Evolutionary conservation across 2,888 invertebrate genomes (phyloP).

Genomic region (Scaptomyza reducta): DNA sequence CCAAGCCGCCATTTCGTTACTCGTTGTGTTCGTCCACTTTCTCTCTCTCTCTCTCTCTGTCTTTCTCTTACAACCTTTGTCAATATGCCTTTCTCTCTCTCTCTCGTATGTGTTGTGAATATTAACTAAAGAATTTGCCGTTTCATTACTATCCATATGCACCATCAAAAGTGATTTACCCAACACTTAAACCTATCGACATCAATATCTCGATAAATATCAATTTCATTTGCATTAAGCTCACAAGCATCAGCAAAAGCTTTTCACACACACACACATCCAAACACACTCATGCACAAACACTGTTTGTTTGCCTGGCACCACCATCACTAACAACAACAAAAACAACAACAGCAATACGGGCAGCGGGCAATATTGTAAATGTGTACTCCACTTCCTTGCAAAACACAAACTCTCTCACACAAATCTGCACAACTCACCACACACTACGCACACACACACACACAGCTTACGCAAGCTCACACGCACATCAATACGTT

Average conservation of each 20-base stretch:
- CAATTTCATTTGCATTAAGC: conserved; percentile 11
- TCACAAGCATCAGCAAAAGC: conserved; percentile 10
- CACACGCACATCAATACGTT: conserved; percentile 28
- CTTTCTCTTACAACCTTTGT: conserved; percentile 8
- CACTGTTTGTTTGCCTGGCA: conserved; percentile 33
- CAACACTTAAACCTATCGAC: conserved; percentile 7
- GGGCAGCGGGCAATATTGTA: conserved; percentile 37
- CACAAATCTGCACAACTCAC: neutral
- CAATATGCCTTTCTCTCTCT: conserved; percentile 13
- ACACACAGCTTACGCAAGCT: conserved; percentile 1
- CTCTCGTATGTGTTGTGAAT: conserved; percentile 45
- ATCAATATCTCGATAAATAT: conserved; percentile 6
- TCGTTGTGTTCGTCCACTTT: conserved; percentile 21
- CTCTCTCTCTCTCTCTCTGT: conserved; percentile 12
- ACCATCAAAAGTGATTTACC: conserved; percentile 28
- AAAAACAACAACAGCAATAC: conserved; percentile 19
- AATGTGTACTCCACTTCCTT: conserved; percentile 8
- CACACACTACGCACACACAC: neutral
- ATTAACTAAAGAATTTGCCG: conserved; percentile 37
- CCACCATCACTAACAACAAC: neutral
- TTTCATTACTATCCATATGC: conserved; percentile 28
- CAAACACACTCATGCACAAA: conserved; percentile 1
- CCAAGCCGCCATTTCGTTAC: conserved; percentile 28
- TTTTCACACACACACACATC: conserved; percentile 8
- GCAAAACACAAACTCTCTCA: neutral